A percentile compares a stretch with the other conserved stretches of the same genome.
Conservation (phyloP, 2,797 vertebrate genomes). For the Anguilla pacifica region DNA sequence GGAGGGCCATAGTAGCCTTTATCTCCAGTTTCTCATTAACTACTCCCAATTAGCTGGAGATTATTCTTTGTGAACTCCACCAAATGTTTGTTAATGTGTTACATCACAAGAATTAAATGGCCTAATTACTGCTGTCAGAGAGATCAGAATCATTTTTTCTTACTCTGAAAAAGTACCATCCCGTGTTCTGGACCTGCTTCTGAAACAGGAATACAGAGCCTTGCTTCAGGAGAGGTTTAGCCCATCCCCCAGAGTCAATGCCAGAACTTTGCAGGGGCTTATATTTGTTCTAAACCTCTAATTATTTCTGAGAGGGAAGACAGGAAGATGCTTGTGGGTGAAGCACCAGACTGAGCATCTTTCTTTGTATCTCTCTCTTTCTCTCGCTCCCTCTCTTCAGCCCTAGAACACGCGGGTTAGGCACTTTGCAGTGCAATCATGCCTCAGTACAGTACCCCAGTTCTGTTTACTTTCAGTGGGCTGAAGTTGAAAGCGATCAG, state of each 20-base stretch:
- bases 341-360: constrained; percentile 44
- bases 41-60: constrained; percentile 48
- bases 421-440: constrained; percentile 24
- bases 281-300: constrained; percentile 36
- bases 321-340: constrained; percentile 52
- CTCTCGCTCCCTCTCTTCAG: constrained; percentile 45
- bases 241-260: constrained; percentile 27
- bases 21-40: constrained; percentile 39
- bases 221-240: constrained; percentile 36
- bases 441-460: constrained; percentile 37
- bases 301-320: constrained; percentile 46
- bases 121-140: constrained; percentile 53
- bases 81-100: constrained; percentile 52
- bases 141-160: constrained; percentile 41
- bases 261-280: constrained; percentile 31
- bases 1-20: constrained; percentile 21
- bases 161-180: constrained; percentile 38
- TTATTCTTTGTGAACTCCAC: constrained; percentile 48
- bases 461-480: constrained; percentile 46
- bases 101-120: constrained; percentile 57
- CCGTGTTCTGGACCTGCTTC: constrained; percentile 33
- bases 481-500: constrained; percentile 45
- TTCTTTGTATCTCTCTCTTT: constrained; percentile 35
- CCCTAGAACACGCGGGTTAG: constrained; percentile 50
- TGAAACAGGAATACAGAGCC: constrained; percentile 25